These are phyloP conservation scores for Gallinago stenura DNA, from an alignment of 2,797 vertebrate genomes.

Conservation along the genomic window DNA sequence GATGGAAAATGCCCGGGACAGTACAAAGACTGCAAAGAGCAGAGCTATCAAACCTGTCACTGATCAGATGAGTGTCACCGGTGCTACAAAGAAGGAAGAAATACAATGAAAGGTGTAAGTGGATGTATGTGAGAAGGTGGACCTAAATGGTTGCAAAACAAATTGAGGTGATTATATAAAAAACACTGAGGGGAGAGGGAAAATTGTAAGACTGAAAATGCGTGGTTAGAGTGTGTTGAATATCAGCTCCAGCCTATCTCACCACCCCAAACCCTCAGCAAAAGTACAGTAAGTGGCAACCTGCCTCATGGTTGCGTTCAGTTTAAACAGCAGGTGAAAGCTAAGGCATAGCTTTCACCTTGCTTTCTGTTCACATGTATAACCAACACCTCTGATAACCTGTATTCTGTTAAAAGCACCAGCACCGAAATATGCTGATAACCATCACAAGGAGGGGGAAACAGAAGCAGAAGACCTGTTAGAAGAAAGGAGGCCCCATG, in stretches of 20 bases:
- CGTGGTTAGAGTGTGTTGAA: background rate
- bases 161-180: background rate
- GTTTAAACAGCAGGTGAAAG: background rate
- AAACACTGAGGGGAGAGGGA: background rate
- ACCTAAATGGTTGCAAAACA: background rate
- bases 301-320: background rate
- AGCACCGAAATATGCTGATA: background rate
- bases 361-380: background rate
- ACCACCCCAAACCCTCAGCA: background rate
- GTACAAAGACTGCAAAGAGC: background rate
- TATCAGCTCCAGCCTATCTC: background rate
- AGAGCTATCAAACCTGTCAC: background rate
- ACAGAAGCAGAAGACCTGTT: background rate
- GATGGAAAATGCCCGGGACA: background rate
- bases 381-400: background rate
- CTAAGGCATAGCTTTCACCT: background rate
- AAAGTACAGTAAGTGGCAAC: background rate
- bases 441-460: background rate
- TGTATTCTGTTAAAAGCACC: background rate
- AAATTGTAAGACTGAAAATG: background rate
- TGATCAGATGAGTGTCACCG: background rate
- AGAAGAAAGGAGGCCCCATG: background rate
- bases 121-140: background rate
- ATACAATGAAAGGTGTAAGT: background rate
- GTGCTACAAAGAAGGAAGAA: background rate